Evolutionary conservation across 2,113 vertebrate species (phyloP).

Genomic region (Cochlearius cochlearius): DNA sequence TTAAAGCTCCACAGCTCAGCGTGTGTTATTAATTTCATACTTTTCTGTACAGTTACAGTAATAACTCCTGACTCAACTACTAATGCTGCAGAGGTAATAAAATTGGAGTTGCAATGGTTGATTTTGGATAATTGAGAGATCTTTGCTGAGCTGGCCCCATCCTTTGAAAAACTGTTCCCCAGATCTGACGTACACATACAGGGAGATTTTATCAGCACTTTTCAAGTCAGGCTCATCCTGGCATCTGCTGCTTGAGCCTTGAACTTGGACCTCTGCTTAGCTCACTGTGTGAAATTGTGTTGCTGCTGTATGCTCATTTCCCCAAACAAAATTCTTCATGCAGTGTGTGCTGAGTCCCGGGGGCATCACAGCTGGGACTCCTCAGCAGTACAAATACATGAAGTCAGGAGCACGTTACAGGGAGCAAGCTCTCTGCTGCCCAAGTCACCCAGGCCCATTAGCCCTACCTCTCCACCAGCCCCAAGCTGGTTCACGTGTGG

Average conservation of each 20-base stretch:
- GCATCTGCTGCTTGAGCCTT: neutral
- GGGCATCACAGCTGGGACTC: neutral
- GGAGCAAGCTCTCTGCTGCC: neutral
- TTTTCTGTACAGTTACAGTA: neutral
- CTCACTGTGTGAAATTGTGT: neutral
- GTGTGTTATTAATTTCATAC: neutral
- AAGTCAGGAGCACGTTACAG: rapidly evolving
- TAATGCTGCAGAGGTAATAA: neutral
- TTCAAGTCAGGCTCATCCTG: neutral
- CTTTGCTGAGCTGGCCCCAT: neutral
- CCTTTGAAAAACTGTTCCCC: neutral
- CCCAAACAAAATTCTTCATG: neutral
- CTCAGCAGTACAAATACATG: neutral
- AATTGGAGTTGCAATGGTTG: neutral
- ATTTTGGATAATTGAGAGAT: neutral
- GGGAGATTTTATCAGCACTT: neutral
- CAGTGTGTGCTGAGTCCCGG: neutral
- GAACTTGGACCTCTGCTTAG: neutral
- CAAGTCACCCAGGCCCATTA: neutral
- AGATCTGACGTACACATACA: neutral
- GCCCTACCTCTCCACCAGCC: rapidly evolving
- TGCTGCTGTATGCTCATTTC: no score
- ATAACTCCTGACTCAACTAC: neutral
- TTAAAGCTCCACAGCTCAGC: neutral
- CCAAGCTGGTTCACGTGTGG: rapidly evolving